Base-by-base conservation (phyloP, 92 coral and sea anemone genomes). In the Epizoanthus ramosus region DNA sequence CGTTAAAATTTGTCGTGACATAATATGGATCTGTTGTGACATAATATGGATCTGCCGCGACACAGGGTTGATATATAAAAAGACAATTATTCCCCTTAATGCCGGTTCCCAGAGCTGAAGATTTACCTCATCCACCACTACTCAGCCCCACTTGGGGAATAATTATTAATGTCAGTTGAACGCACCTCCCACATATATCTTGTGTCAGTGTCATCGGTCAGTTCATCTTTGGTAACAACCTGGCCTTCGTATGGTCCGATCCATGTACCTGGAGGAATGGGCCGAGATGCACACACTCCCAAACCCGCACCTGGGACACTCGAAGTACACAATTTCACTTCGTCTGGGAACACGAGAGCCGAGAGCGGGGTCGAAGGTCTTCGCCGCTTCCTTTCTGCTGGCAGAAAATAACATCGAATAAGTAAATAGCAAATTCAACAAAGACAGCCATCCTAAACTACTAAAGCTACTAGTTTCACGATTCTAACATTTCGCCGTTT, bases 211-310 rank as follows among this genome's bases (percentile, higher is more conserved):
- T 73, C 91, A 18, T 85, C 87, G 12, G 88, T 83, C 57, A 93
- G 71, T 65, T 95, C 98, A 66, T 95, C 98, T 71, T 74, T 87
- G 47, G 86, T 90, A 8, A 95, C 88, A 39, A 95, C 87, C 83
- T 95, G 95, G 69, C 98, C 98, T 80, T 95, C 98, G 84, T 89
- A 95, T 5, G 98, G 98, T 59, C 98, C 98, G 67, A 95, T 95
- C 98, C 98, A 95, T 0, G 98, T 95, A 13, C 98, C 98, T 3
- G 94, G 95, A 16, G 98, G 98, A 71, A 95, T 88, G 88, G 93
- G 86, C 23, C 93, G 98, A 72, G 98, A 88, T 37, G 98, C 97
- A 83, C 98, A 93, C 22, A 95, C 98, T 66, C 98, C 98, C 21
- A 85, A 86, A 41, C 87, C 87, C 35, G 93, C 93, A 5, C 98